Conservation (phyloP, 2,888 invertebrate genomes). For the Drosophila mayaguana region DNA sequence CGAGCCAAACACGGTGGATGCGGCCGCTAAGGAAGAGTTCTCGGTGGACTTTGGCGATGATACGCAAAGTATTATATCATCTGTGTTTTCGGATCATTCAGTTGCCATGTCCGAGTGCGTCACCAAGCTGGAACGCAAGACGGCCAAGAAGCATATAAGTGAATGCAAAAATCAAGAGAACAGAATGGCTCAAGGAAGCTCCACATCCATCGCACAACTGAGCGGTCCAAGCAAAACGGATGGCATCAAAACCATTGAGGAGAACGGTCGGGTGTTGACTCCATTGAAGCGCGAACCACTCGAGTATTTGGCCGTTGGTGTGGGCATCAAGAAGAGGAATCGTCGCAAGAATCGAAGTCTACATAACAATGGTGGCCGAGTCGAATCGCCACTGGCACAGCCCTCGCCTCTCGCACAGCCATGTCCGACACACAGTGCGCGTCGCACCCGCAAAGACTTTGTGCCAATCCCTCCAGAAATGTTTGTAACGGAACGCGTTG, state of each 20-base stretch:
- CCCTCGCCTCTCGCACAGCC: conserved; percentile 86
- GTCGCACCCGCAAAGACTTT: conserved; percentile 85
- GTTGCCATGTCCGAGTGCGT: conserved; percentile 89
- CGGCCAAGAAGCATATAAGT: conserved; percentile 83
- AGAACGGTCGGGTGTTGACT: conserved; percentile 86
- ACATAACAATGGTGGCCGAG: conserved; percentile 86
- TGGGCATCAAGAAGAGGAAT: conserved; percentile 90
- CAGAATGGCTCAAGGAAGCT: conserved; percentile 65
- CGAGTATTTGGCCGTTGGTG: conserved; percentile 90
- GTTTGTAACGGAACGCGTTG: conserved; percentile 48
- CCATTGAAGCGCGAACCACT: conserved; percentile 90
- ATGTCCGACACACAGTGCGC: conserved; percentile 85
- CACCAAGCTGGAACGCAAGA: conserved; percentile 87
- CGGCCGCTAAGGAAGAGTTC: conserved; percentile 88
- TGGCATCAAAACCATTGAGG: conserved; percentile 71
- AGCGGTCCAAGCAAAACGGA: conserved; percentile 25
- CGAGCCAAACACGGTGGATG: conserved; percentile 87
- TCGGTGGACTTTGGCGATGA: conserved; percentile 87
- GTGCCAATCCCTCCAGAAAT: conserved; percentile 58
- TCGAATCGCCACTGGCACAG: conserved; percentile 86
- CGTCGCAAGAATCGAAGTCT: conserved; percentile 88
- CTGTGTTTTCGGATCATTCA: conserved; percentile 90
- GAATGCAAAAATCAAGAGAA: conserved; percentile 84
- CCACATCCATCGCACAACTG: conserved; percentile 55
- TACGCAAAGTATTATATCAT: conserved; percentile 91